Evolutionary conservation across 2,888 invertebrate genomes (phyloP).

Genomic region (Yponomeuta evonymella): DNA sequence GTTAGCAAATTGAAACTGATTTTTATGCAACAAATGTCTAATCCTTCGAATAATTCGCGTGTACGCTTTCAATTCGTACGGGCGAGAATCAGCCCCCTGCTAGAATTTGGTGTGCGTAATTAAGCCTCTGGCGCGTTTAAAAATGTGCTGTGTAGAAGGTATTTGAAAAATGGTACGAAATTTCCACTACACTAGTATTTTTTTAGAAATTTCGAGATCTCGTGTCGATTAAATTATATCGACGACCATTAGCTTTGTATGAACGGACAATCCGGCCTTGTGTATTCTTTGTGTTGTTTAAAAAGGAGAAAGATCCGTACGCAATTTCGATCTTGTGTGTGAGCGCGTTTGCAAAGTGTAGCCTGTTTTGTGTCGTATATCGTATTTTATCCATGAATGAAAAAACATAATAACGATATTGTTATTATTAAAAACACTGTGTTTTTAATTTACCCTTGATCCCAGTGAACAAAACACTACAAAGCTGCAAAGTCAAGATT

Average conservation of each 20-base stretch:
- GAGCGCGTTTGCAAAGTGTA: slow-evolving; percentile 38
- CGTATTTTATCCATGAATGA: background rate
- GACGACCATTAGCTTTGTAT: slow-evolving; percentile 16
- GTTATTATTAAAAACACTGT: background rate
- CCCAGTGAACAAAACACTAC: background rate
- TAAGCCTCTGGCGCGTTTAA: too few species aligned
- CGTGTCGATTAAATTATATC: slow-evolving; percentile 18
- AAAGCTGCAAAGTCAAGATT: too few species aligned
- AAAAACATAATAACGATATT: background rate
- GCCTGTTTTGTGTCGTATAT: slow-evolving; percentile 21
- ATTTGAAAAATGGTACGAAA: too few species aligned
- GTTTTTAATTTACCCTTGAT: background rate
- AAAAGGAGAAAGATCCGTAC: slow-evolving; percentile 31
- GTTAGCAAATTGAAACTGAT: too few species aligned
- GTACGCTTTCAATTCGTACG: too few species aligned
- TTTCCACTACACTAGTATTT: background rate
- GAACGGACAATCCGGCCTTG: slow-evolving; percentile 8
- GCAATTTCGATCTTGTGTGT: slow-evolving; percentile 35
- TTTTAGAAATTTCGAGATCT: slow-evolving; percentile 27
- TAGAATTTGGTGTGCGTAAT: too few species aligned
- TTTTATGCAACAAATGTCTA: too few species aligned
- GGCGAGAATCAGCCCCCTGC: too few species aligned
- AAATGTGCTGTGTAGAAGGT: too few species aligned
- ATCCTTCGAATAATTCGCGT: too few species aligned
- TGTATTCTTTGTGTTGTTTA: slow-evolving; percentile 21